Conservation (phyloP, 2,888 invertebrate species). For the Stomorhina lunata region DNA sequence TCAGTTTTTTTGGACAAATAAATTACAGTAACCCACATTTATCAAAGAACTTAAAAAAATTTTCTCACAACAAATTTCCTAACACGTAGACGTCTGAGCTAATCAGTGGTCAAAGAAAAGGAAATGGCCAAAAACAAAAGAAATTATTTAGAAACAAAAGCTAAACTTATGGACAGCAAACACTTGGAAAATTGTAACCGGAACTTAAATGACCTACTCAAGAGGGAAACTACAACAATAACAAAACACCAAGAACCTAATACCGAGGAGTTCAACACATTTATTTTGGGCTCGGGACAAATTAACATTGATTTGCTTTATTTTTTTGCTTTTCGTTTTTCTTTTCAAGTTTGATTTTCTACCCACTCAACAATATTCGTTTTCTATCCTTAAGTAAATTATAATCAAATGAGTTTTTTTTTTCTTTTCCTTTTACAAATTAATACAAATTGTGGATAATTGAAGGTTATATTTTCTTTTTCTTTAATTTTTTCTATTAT, state of each 20-base stretch:
- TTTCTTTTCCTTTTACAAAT: background rate
- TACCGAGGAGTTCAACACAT: background rate
- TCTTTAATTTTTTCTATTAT: background rate
- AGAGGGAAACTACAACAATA: background rate
- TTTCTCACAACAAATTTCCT: conserved; percentile 27
- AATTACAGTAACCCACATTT: conserved; percentile 46
- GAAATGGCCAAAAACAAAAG: conserved; percentile 6
- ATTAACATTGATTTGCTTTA: conserved; percentile 52
- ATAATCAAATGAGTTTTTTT: background rate
- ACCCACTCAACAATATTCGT: too few species aligned
- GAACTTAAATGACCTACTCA: conserved; percentile 55
- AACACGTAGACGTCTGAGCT: background rate
- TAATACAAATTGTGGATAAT: conserved; percentile 27
- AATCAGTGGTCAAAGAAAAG: conserved; percentile 32
- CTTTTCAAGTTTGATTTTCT: too few species aligned
- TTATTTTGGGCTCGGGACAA: conserved; percentile 2
- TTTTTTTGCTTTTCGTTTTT: background rate
- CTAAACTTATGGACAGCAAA: background rate
- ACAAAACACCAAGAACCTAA: too few species aligned
- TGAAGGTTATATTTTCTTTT: background rate
- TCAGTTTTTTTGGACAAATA: conserved; percentile 21
- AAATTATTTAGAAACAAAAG: background rate
- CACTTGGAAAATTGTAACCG: conserved; percentile 33
- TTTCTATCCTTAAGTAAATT: background rate
- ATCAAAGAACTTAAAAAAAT: background rate